These are phyloP conservation scores for Pterobdella sp. DNA, from an alignment of 2,888 invertebrate genomes.

Conservation along the genomic window DNA sequence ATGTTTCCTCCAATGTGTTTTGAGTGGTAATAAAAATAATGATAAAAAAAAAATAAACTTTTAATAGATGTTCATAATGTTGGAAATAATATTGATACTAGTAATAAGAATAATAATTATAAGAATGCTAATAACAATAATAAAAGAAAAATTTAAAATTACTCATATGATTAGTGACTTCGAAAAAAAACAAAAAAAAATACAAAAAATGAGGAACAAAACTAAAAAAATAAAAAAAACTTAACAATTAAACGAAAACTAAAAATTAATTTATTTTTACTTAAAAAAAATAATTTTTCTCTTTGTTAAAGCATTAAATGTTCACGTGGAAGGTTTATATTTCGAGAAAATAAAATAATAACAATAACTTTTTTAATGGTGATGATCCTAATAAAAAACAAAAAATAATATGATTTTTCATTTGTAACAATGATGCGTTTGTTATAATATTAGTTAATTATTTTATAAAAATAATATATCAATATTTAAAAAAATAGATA, in stretches of 20 bases:
- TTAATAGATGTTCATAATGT: no score
- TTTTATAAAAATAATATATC: no score
- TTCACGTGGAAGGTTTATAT: no score
- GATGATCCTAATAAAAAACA: no score
- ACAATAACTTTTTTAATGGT: no score
- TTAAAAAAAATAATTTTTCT: not conserved
- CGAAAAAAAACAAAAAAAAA: not conserved
- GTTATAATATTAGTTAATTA: no score
- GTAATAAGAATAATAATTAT: constrained; percentile 4
- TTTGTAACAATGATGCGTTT: no score
- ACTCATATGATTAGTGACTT: not conserved
- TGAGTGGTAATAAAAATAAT: not conserved
- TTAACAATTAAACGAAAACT: not conserved
- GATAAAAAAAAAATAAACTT: not conserved
- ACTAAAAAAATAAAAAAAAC: not conserved
- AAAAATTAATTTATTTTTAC: not conserved
- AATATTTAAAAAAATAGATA: no score
- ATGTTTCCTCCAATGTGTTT: not conserved
- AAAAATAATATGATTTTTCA: no score
- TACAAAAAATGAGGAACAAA: not conserved
- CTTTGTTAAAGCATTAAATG: no score
- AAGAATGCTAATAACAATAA: not conserved
- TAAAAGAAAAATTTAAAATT: not conserved
- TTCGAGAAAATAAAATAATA: no score
- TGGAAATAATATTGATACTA: no score